Base-by-base conservation (phyloP, 2,113 vertebrate species). In the Anser brachyrhynchus region DNA sequence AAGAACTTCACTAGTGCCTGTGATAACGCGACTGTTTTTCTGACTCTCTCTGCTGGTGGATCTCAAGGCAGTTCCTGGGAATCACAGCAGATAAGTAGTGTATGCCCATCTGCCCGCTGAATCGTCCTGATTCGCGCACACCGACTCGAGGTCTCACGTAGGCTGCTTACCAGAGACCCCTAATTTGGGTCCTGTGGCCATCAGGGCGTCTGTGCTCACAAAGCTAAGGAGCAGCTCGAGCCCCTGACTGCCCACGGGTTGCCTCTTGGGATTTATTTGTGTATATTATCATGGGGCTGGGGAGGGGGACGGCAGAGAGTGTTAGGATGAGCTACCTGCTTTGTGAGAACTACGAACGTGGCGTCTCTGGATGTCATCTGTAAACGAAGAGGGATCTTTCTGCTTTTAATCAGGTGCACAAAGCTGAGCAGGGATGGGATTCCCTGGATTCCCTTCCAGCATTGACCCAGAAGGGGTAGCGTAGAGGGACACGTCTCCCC, bases 261-360 rank as follows among this genome's bases (percentile, higher is more conserved):
- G 67, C 10, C 35, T 81, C 3, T 2, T 52, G 66, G 73, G 81
- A 71, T 75, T 29, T 72, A 12, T 41, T 81, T 84, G 52, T 9
- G 10, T 8, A 2, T 4, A 8, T 79, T 71, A 26, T n/a, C 3
- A 1, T 23, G 49, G 22, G 3, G 5, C 4, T 33, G 70, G 17
- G 51, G 58, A 44, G 17, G 35, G 20, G 13, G 17, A 25, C 59
- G 9, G 1, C 4, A 0, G 35, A 17, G 44, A 31, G 20, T 28
- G 0, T 39, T 16, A 87, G 13, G 8, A 11, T 25, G n/a, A 31
- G 37, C 16, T 8, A n/a, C 41, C 0, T 9, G 57, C 52, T 84
- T 43, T 64, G 35, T 72, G 61, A 26, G 43, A 78, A 52, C 26
- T 0, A 3, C n/a, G 37, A 31, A 55, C 37, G 4, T 0, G 0